Percentiles rank a stretch among this genome's conserved stretches.
Evolutionary conservation across 2,113 vertebrate genomes (phyloP).

Genomic region (Macaca nemestrina): DNA sequence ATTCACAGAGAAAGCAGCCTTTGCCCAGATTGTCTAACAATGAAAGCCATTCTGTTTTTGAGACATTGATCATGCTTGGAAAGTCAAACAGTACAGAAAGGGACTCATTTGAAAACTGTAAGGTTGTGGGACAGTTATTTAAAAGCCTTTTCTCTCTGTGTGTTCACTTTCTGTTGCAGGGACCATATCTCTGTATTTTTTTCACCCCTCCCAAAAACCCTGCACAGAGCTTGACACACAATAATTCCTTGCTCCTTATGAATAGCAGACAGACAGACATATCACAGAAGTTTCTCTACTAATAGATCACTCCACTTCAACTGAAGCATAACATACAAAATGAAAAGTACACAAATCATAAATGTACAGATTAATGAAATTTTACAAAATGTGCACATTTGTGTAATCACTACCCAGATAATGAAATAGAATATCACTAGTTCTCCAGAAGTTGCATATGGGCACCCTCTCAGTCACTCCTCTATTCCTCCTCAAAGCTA

Average conservation of each 20-base stretch:
- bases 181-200: neutral
- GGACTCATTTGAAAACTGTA: neutral
- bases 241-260: neutral
- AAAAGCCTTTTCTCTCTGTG: neutral
- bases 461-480: neutral
- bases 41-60: neutral
- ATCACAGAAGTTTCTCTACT: neutral
- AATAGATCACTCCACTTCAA: neutral
- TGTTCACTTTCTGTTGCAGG: neutral
- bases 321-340: neutral
- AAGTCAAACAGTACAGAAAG: neutral
- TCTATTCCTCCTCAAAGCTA: neutral
- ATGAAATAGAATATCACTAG: neutral
- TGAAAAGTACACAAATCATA: neutral
- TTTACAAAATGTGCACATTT: neutral
- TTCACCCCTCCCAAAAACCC: neutral
- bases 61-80: neutral
- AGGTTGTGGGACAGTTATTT: neutral
- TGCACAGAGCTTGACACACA: neutral
- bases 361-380: neutral
- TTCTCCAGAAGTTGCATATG: neutral
- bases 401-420: neutral
- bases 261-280: neutral
- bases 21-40: neutral
- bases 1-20: neutral